Evolutionary conservation across 2,797 vertebrate species (phyloP).

Genomic region (Harpagifer antarcticus): DNA sequence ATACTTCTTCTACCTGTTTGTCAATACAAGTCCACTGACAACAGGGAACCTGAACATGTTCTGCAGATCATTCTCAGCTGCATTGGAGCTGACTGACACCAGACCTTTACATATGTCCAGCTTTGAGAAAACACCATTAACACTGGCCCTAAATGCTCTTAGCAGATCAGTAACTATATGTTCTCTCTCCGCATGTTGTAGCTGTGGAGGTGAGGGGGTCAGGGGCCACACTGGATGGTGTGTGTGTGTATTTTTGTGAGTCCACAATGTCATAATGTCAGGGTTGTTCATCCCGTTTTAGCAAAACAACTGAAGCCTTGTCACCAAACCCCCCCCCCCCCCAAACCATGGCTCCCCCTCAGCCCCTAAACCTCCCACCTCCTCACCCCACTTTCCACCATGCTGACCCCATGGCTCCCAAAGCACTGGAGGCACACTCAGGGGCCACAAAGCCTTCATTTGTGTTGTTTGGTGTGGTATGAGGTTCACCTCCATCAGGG

Average conservation of each 20-base stretch:
- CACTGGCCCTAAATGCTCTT: conserved; percentile 16
- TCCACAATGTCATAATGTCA: conserved; percentile 76
- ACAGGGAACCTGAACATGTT: not conserved
- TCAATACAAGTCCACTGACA: not conserved
- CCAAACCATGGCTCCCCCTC: conserved; percentile 54
- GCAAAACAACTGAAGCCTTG: conserved; percentile 82
- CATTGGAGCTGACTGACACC: conserved; percentile 35
- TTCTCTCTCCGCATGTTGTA: conserved; percentile 23
- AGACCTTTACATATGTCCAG: not conserved
- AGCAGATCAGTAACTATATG: conserved; percentile 37
- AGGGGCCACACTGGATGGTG: conserved; percentile 30
- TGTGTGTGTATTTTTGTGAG: conserved; percentile 50
- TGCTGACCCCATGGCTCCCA: conserved; percentile 80
- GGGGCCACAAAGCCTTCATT: conserved; percentile 80
- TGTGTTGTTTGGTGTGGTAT: conserved; percentile 68
- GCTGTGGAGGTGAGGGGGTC: conserved; percentile 53
- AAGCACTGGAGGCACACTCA: conserved; percentile 72
- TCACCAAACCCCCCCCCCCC: conserved; percentile 52
- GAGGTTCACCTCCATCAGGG: conserved; percentile 43
- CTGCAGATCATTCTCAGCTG: not conserved
- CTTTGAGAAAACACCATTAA: conserved; percentile 11
- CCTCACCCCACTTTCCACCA: conserved; percentile 75
- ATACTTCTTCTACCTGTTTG: too few species aligned
- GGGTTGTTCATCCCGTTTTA: conserved; percentile 69
- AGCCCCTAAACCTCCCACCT: conserved; percentile 65